These are phyloP conservation scores for Mastomys coucha DNA, from an alignment of 2,113 vertebrate species.

Conservation along the genomic window DNA sequence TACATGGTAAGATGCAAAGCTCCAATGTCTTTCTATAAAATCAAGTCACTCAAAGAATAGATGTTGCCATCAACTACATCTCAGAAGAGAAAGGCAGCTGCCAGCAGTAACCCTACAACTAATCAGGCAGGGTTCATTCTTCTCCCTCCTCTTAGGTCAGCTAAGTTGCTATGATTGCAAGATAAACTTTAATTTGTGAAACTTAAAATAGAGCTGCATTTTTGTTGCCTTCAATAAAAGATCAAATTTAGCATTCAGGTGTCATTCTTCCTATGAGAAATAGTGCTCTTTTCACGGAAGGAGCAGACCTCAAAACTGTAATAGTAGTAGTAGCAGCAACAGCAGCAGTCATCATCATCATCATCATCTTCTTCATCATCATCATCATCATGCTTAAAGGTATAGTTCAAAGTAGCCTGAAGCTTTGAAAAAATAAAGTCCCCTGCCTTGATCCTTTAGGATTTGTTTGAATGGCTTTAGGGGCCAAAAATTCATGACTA, in stretches of 20 bases:
- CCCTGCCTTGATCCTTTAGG: not conserved
- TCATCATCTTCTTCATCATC: no score
- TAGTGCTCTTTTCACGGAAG: not conserved
- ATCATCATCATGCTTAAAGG: not conserved
- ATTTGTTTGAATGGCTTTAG: constrained; percentile 5
- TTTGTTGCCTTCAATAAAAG: not conserved
- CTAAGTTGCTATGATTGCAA: not conserved
- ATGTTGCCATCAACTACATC: not conserved
- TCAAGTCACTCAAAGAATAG: not conserved
- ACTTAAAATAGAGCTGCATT: not conserved
- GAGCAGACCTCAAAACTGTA: not conserved
- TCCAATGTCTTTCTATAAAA: not conserved
- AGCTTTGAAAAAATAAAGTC: constrained; percentile 2
- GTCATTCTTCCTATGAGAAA: not conserved
- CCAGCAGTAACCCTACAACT: not conserved
- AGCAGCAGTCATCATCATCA: not conserved
- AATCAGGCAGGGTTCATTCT: not conserved
- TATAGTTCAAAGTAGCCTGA: not conserved
- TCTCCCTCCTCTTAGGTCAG: not conserved
- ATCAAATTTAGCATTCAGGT: not conserved
- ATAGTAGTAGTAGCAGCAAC: not conserved
- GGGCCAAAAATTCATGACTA: not conserved
- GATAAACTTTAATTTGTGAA: constrained; percentile 11
- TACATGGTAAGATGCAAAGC: not conserved
- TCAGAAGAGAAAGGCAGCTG: not conserved